phyloP scores from a whole-genome alignment of 2,888 invertebrate species.

The Xylocampa areola region DNA sequence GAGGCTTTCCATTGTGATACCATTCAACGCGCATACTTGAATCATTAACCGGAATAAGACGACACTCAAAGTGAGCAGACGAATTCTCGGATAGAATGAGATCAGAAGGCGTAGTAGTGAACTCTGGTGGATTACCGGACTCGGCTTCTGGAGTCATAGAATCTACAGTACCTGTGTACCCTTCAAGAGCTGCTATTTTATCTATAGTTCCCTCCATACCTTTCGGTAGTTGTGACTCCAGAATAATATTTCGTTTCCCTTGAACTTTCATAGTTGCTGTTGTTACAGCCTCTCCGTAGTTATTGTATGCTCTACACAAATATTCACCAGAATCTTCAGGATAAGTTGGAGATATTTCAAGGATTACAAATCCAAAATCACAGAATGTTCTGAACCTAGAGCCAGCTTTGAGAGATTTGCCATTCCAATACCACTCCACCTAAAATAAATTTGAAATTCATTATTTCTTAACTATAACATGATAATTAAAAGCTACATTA shows the following conservation, averaged over 20 bases:
- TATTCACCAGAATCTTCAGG: slow-evolving; percentile 98
- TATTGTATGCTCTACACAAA: slow-evolving; percentile 96
- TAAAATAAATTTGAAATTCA: too few relatives aligned
- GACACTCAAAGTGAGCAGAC: slow-evolving; percentile 97
- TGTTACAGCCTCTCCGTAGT: slow-evolving; percentile 97
- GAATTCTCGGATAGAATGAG: slow-evolving; percentile 95
- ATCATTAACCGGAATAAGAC: slow-evolving; percentile 96
- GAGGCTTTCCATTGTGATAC: slow-evolving; percentile 98
- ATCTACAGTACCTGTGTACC: slow-evolving; percentile 93
- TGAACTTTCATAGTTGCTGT: slow-evolving; percentile 96
- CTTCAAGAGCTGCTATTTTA: slow-evolving; percentile 97
- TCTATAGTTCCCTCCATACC: slow-evolving; percentile 98
- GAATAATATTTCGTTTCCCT: slow-evolving; percentile 96
- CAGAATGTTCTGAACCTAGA: slow-evolving; percentile 98
- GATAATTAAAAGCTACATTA: too few relatives aligned
- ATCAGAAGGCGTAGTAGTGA: slow-evolving; percentile 96
- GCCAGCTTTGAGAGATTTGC: slow-evolving; percentile 96
- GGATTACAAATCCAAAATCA: slow-evolving; percentile 99
- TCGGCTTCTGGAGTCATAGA: slow-evolving; percentile 94
- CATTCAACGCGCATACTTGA: slow-evolving; percentile 98
- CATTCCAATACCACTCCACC: slow-evolving; percentile 99
- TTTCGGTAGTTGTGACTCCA: slow-evolving; percentile 97
- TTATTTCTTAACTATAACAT: too few relatives aligned
- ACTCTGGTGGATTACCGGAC: slow-evolving; percentile 96
- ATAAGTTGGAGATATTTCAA: slow-evolving; percentile 99